These are phyloP conservation scores for Petrophora chlorosata DNA, from an alignment of 2,888 invertebrate genomes.

Conservation along the genomic window DNA sequence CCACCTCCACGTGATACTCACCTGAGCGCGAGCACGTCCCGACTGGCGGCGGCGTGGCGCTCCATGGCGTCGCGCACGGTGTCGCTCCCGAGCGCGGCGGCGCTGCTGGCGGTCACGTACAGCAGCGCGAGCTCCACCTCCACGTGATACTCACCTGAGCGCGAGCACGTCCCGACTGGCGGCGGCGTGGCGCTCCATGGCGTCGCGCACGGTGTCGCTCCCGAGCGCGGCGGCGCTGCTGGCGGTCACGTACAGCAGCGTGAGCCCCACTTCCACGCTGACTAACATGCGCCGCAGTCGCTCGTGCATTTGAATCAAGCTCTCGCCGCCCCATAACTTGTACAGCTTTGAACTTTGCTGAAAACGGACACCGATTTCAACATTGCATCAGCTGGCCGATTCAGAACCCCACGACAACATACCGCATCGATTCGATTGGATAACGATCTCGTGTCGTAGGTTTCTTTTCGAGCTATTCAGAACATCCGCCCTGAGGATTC, in stretches of 20 bases:
- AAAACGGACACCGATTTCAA: background rate
- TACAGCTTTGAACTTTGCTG: slow-evolving; percentile 20
- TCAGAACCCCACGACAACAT: no score
- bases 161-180: slow-evolving; percentile 51
- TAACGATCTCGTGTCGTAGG: no score
- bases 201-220: slow-evolving; percentile 65
- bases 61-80: no score
- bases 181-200: slow-evolving; percentile 65
- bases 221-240: slow-evolving; percentile 82
- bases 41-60: no score
- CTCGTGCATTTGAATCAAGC: slow-evolving; percentile 48
- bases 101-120: no score
- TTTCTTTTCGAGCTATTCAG: no score
- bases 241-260: slow-evolving; percentile 85
- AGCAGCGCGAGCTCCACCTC: slow-evolving; percentile 84
- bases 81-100: no score
- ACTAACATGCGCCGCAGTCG: slow-evolving; percentile 58
- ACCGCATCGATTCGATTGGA: no score
- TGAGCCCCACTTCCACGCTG: slow-evolving; percentile 81
- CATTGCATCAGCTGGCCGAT: no score
- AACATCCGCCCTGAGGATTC: no score
- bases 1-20: no score
- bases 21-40: slow-evolving; percentile 60
- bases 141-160: slow-evolving; percentile 61
- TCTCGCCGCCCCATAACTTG: slow-evolving; percentile 46